Base-by-base conservation (phyloP, 2,888 invertebrate species). In the Lasioglossum morio region DNA sequence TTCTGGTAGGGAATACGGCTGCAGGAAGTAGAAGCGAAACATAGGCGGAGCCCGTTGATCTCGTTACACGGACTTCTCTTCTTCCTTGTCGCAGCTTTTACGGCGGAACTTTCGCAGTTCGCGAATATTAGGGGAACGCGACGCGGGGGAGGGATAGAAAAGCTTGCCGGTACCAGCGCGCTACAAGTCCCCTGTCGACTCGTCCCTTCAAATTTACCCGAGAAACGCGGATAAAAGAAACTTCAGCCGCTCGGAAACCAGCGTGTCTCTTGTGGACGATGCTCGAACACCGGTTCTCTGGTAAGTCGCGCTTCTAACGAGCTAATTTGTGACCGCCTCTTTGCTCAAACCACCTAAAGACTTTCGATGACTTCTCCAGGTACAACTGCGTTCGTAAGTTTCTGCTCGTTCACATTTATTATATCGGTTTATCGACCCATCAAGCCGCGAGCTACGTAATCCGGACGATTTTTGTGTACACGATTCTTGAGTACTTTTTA, bases 121-220 rank as follows among this genome's bases (percentile, higher is more conserved):
- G 88, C 89, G 88, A 88, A 90, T 90, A 92, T 93, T 93, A 92
- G 92, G 92, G 89, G 87, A 87, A 92, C 85, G 85, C 87, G 90
- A 87, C 88, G 83, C 86, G 81, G 77, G 88, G 88, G 82, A 89
- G 81, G 86, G 77, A 87, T 88, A 86, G 87, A 84, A 77, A 74
- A 82, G 79, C 82, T 88, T 79, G 85, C 82, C 53, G 83, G 77
- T 85, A 83, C 87, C 87, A 85, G 85, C 84, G 74, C 82, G 85
- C 87, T 89, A 88, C 87, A 88, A 79, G 86, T 88, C 90, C 87
- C 88, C 12, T 23, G 86, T 37, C 79, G 84, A 72, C 73, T 57
- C 79, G 85, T 80, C 79, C 70, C 81, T 84, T 76, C 77, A 86
- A 86, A 89, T 88, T 88, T 88, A 57, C 80, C 80, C 57, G 34